phyloP scores from a whole-genome alignment of 2,113 vertebrate genomes.

The Poecilia latipinna region DNA sequence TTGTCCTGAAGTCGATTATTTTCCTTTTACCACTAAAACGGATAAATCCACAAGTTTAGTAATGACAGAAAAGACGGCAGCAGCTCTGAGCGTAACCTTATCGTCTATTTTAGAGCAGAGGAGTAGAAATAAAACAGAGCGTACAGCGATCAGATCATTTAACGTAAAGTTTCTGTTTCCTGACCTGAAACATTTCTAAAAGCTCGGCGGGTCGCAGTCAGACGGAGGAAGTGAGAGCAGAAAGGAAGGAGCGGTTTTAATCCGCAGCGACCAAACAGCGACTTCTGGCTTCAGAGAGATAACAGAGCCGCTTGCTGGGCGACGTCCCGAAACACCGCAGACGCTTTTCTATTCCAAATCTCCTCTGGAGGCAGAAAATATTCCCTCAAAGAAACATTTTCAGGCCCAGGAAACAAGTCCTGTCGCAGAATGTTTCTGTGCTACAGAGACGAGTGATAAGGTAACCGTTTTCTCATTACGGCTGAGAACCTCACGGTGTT shows the following conservation, averaged over 20 bases:
- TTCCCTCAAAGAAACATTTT: not conserved
- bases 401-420: not conserved
- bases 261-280: not conserved
- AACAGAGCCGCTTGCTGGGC: not conserved
- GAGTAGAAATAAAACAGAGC: no score
- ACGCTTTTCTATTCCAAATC: not conserved
- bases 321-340: not conserved
- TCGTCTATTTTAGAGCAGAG: no score
- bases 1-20: no score
- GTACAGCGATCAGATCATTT: no score
- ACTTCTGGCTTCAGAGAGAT: not conserved
- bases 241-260: slow-evolving; percentile 1
- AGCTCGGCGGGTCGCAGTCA: not conserved
- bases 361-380: not conserved
- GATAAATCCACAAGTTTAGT: no score
- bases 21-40: no score
- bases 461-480: not conserved
- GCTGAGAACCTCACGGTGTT: not conserved
- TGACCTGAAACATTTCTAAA: no score
- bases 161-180: no score
- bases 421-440: not conserved
- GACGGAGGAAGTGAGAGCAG: not conserved
- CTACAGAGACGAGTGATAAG: not conserved
- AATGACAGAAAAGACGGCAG: no score
- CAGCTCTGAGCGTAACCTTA: no score